phyloP scores from a whole-genome alignment of 2,113 vertebrate genomes.

The Phycodurus eques region DNA sequence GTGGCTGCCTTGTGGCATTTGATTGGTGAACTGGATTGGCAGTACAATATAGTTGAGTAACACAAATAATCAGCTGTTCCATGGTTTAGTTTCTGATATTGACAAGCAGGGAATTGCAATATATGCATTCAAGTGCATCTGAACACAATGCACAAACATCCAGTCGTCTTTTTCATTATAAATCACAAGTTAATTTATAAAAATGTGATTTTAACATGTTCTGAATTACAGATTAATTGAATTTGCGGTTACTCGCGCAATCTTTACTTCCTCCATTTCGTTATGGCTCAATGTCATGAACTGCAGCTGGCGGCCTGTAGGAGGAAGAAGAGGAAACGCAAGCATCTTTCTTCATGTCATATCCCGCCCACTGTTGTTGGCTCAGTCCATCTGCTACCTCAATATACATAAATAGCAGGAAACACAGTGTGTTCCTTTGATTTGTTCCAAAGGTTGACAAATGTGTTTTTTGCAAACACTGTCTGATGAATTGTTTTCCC shows the following conservation, averaged over 20 bases:
- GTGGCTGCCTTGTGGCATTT: no score
- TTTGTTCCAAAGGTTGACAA: conserved; percentile 20
- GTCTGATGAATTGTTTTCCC: conserved; percentile 13
- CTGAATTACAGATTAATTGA: conserved; percentile 35
- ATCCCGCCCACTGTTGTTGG: conserved; percentile 16
- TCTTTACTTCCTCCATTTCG: background rate
- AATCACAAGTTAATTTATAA: conserved; percentile 28
- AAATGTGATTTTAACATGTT: conserved; percentile 43
- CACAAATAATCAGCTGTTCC: background rate
- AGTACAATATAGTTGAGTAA: no score
- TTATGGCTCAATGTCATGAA: conserved; percentile 23
- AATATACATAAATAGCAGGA: conserved; percentile 11
- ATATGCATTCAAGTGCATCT: conserved; percentile 45
- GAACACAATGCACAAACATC: background rate
- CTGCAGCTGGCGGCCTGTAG: conserved; percentile 3
- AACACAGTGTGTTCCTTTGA: conserved; percentile 6
- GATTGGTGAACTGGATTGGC: no score
- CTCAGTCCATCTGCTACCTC: conserved; percentile 24
- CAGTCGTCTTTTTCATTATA: conserved; percentile 37
- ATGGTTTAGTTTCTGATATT: background rate
- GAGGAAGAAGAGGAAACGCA: conserved; percentile 12
- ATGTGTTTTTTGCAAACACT: conserved; percentile 35
- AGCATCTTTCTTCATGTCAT: conserved; percentile 24
- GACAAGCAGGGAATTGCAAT: conserved; percentile 34
- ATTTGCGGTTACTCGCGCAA: conserved; percentile 21